phyloP scores from a whole-genome alignment of 2,797 vertebrate species.

The Cossypha caffra region DNA sequence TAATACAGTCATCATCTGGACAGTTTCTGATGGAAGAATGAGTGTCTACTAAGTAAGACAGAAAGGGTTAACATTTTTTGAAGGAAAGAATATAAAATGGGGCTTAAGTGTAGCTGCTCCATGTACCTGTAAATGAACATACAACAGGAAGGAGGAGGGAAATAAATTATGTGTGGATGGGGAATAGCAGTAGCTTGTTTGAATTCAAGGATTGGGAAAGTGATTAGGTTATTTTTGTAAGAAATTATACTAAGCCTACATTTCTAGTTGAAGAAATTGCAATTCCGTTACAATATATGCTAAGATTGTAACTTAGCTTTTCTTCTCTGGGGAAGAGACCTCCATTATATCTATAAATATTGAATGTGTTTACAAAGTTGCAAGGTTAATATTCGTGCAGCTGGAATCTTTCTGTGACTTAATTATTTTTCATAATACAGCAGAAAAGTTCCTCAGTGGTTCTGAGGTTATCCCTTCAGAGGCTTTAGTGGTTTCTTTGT shows the following conservation, averaged over 20 bases:
- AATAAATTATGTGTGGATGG: neutral
- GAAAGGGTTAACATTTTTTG: neutral
- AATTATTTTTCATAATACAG: neutral
- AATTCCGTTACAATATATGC: neutral
- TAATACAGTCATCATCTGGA: neutral
- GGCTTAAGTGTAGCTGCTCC: neutral
- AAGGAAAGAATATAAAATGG: neutral
- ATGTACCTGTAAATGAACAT: neutral
- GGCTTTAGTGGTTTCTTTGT: neutral
- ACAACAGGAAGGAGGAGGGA: neutral
- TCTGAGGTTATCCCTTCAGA: neutral
- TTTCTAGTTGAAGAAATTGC: neutral
- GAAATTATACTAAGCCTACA: neutral
- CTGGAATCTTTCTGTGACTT: neutral
- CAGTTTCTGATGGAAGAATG: neutral
- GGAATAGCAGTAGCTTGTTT: neutral
- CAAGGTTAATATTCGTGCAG: neutral
- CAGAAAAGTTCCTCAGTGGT: neutral
- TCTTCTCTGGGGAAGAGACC: neutral
- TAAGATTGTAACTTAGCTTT: neutral
- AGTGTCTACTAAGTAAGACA: neutral
- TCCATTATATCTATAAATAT: neutral
- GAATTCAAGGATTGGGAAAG: neutral
- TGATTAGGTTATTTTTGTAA: neutral
- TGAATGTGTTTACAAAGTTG: neutral